A percentile compares a stretch with the other conserved stretches of the same genome.
These are phyloP conservation scores for Columba livia DNA, from an alignment of 2,113 vertebrate species.

Conservation along the genomic window DNA sequence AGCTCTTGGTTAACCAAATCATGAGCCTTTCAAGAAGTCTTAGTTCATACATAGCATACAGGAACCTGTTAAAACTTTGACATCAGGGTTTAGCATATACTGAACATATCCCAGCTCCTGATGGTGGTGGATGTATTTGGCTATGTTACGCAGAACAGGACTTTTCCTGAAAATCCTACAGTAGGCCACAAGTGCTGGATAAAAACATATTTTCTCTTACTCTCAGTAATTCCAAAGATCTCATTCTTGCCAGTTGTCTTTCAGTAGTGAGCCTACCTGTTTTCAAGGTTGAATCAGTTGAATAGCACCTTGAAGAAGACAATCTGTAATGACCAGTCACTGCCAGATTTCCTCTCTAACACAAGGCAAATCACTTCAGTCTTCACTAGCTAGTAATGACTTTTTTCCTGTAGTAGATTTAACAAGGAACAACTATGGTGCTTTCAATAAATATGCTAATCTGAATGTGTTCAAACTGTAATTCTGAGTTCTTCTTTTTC, in stretches of 20 bases:
- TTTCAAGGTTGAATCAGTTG: background rate
- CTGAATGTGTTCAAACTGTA: background rate
- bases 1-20: background rate
- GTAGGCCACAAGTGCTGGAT: background rate
- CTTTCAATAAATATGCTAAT: background rate
- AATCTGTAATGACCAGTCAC: background rate
- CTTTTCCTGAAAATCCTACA: background rate
- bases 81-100: background rate
- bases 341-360: background rate
- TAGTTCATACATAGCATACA: background rate
- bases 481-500: background rate
- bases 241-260: background rate
- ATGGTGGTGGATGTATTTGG: accelerated
- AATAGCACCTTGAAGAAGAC: background rate
- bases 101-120: background rate
- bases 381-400: background rate
- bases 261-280: background rate
- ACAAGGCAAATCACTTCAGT: background rate
- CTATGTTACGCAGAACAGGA: background rate
- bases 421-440: background rate
- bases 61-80: background rate
- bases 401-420: background rate
- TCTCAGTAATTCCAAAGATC: background rate
- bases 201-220: background rate
- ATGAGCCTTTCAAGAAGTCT: background rate